phyloP scores from a whole-genome alignment of 2,797 vertebrate species.

The Urocyon cinereoargenteus region DNA sequence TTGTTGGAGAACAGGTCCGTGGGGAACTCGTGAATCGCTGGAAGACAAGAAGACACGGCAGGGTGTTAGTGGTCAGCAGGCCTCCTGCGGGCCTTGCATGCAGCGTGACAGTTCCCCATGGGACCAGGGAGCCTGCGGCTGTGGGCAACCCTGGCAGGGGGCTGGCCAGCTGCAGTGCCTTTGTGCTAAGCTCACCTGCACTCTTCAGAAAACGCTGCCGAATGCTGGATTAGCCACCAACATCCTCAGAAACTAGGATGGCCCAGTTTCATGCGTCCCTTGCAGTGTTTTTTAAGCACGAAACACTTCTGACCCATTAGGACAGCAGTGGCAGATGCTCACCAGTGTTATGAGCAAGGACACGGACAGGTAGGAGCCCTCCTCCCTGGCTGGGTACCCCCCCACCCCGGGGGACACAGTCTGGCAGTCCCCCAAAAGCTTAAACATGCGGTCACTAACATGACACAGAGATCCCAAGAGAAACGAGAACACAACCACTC shows the following conservation, averaged over 20 bases:
- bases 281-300: not conserved
- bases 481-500: not conserved
- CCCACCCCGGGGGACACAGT: too few relatives aligned
- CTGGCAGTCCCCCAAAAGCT: not conserved
- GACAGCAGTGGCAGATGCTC: not conserved
- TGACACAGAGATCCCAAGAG: not conserved
- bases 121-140: not conserved
- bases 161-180: not conserved
- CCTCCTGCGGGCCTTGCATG: rapidly evolving
- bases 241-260: not conserved
- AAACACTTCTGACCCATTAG: not conserved
- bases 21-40: constrained; percentile 97
- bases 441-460: not conserved
- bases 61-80: not conserved
- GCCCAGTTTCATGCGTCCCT: not conserved
- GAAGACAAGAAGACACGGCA: constrained; percentile 83
- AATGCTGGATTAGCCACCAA: not conserved
- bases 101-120: not conserved
- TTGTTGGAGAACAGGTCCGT: constrained; percentile 94
- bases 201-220: not conserved
- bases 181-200: not conserved
- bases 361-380: not conserved
- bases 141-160: not conserved
- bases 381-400: not conserved
- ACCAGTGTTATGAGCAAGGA: not conserved